Percentiles rank a stretch among this genome's conserved stretches.
These are phyloP conservation scores for Standfussiana lucernea DNA, from an alignment of 2,888 invertebrate genomes.

Conservation along the genomic window DNA sequence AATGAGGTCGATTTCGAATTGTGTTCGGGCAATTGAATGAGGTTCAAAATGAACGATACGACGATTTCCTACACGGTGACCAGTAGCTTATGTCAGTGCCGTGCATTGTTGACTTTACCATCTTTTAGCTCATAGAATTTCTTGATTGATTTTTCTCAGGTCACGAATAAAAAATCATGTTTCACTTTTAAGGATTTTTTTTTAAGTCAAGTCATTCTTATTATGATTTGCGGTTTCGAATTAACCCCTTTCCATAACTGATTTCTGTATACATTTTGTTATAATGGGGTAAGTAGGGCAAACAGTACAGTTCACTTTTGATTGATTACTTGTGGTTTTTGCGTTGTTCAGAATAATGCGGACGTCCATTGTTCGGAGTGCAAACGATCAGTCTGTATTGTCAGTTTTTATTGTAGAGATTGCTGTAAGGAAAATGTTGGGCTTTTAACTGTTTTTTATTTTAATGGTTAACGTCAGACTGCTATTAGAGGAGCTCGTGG, in stretches of 20 bases:
- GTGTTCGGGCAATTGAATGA: not conserved
- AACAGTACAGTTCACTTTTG: slow-evolving; percentile 24
- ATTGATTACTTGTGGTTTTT: slow-evolving; percentile 39
- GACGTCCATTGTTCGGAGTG: slow-evolving; percentile 13
- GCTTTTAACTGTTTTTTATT: slow-evolving; percentile 34
- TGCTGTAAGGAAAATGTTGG: not conserved
- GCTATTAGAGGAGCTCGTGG: not conserved
- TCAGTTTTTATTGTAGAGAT: slow-evolving; percentile 32
- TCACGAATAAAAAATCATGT: not conserved
- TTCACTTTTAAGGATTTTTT: not conserved
- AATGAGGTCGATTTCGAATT: not conserved
- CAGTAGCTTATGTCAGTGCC: not conserved
- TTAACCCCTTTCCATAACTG: slow-evolving; percentile 21
- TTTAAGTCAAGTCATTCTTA: not conserved
- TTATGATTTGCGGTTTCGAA: slow-evolving; percentile 8
- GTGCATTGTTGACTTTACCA: not conserved
- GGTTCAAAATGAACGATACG: not conserved
- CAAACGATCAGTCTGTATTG: slow-evolving; percentile 32
- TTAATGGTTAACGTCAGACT: not conserved
- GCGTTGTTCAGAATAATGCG: slow-evolving; percentile 21
- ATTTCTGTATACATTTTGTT: slow-evolving; percentile 14
- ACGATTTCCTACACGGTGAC: not conserved
- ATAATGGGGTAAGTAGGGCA: slow-evolving; percentile 17
- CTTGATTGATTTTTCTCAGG: not conserved
- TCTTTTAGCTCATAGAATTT: not conserved